phyloP scores from a whole-genome alignment of 2,888 invertebrate species.

The Acanthopleura granulata region DNA sequence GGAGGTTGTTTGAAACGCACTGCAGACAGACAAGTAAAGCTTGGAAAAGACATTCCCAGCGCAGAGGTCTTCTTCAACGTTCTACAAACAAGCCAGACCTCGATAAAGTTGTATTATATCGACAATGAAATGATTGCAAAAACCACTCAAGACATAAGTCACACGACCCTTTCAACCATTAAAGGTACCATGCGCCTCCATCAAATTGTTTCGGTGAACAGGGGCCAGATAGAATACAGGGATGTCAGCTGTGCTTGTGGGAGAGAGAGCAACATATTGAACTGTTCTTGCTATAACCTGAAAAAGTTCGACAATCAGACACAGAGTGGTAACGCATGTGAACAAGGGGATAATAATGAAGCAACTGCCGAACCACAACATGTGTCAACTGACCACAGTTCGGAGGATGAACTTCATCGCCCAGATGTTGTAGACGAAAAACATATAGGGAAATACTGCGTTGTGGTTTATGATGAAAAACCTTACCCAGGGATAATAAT shows the following conservation, averaged over 20 bases:
- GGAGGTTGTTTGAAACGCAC: conserved; percentile 57
- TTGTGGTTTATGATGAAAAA: too few species aligned
- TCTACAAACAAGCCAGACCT: neutral
- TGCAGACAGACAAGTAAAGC: conserved; percentile 32
- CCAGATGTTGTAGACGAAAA: too few species aligned
- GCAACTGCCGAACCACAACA: too few species aligned
- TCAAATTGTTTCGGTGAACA: neutral
- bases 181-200: neutral
- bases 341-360: too few species aligned
- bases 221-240: neutral
- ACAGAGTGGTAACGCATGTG: too few species aligned
- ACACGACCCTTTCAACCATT: neutral
- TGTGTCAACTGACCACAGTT: too few species aligned
- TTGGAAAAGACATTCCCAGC: conserved; percentile 32
- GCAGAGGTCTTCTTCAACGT: neutral
- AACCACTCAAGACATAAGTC: neutral
- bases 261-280: neutral
- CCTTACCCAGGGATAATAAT: too few species aligned
- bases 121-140: neutral
- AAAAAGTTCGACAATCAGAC: too few species aligned
- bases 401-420: too few species aligned
- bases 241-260: neutral
- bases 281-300: neutral
- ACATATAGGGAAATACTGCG: too few species aligned
- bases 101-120: neutral